Evolutionary conservation across 35 echinoderm and acorn worm species (phyloP).

Genomic region (Patiria miniata): DNA sequence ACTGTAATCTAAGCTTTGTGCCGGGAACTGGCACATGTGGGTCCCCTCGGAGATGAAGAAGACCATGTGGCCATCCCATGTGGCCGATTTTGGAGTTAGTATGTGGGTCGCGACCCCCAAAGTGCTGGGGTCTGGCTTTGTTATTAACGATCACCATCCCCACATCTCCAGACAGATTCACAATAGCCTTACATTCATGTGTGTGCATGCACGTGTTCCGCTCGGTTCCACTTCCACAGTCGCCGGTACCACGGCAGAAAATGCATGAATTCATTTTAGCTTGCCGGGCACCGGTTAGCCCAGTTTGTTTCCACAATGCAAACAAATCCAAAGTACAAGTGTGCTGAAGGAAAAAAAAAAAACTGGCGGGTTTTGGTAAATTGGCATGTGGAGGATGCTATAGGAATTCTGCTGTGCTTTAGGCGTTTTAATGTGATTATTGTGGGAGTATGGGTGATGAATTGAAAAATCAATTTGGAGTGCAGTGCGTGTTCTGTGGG

Average conservation of each 20-base stretch:
- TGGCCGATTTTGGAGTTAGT: background rate
- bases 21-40: background rate
- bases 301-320: constrained; percentile 9
- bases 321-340: constrained; percentile 29
- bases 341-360: too few relatives aligned
- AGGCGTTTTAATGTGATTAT: too few relatives aligned
- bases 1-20: too few relatives aligned
- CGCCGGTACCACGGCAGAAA: background rate
- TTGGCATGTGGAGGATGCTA: background rate
- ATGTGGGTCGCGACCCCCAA: constrained; percentile 9
- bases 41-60: background rate
- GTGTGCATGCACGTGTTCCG: too few relatives aligned
- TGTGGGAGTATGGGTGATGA: too few relatives aligned
- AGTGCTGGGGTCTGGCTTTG: constrained; percentile 1
- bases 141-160: background rate
- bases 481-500: too few relatives aligned
- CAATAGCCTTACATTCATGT: too few relatives aligned
- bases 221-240: background rate
- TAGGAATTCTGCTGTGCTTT: background rate
- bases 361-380: background rate
- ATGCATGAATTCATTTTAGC: constrained; percentile 9
- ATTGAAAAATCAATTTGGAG: too few relatives aligned
- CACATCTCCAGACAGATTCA: too few relatives aligned
- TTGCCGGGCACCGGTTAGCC: background rate
- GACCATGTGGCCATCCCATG: background rate